Evolutionary conservation across 2,888 invertebrate genomes (phyloP), one percentile per base, ranked within the genome.

Genomic region (Coecobrya sp.): DNA sequence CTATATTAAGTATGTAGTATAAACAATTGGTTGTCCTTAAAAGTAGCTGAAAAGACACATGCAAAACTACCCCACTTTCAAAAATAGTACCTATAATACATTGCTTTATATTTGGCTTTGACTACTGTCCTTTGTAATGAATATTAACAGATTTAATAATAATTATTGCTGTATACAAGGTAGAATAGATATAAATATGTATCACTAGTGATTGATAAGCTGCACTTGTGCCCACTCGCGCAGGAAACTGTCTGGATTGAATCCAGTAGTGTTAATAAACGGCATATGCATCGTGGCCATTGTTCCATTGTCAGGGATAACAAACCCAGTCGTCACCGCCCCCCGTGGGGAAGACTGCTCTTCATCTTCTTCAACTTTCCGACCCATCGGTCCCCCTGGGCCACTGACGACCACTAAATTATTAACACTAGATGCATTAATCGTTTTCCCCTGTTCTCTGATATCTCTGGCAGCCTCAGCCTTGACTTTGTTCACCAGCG

Each of bases 141-240:
- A 27, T 49, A 30, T 55, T 22, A n/a, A n/a, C n/a, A n/a, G n/a
- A n/a, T n/a, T n/a, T n/a, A n/a, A n/a, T n/a, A n/a, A n/a, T n/a
- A n/a, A n/a, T n/a, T n/a, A n/a, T n/a, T n/a, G n/a, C n/a, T n/a
- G n/a, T n/a, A n/a, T n/a, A n/a, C n/a, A n/a, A n/a, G n/a, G n/a
- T n/a, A 55, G 19, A n/a, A 30, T 73, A 27, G 19, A 10, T 49
- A 55, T n/a, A n/a, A n/a, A 55, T 30, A 19, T 16, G 68, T 45
- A 49, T 55, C 52, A 89, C 22, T 93, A 86, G 79, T 93, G 86
- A 82, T 92, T 92, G 62, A 93, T 93, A 42, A 93, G 87, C 73
- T 93, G 93, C 27, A 93, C 93, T 84, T 93, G 92, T 70, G 93
- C 92, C 93, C 93, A 93, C 73, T 93, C 93, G 22, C 89, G 36